Evolutionary conservation across 2,113 vertebrate genomes (phyloP).

Genomic region (Podarcis raffonei): DNA sequence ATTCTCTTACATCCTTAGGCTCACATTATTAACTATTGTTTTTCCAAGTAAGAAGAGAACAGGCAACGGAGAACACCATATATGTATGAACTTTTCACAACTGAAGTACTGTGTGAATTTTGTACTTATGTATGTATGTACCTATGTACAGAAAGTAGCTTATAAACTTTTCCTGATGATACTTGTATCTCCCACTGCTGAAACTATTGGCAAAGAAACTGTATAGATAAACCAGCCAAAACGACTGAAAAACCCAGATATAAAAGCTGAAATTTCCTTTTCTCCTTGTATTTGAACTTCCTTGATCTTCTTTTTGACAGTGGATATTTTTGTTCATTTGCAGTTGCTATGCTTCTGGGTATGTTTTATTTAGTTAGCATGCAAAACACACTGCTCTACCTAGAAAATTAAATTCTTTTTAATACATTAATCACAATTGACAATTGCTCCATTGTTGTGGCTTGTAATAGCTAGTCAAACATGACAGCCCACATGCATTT

Average conservation of each 20-base stretch:
- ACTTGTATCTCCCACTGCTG: not conserved
- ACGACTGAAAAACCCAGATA: not conserved
- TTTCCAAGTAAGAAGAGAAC: too few species aligned
- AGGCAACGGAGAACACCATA: too few species aligned
- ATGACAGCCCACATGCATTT: constrained; percentile 39
- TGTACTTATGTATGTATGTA: not conserved
- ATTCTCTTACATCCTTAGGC: too few species aligned
- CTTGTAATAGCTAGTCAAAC: constrained; percentile 32
- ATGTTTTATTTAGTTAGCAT: constrained; percentile 26
- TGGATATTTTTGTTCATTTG: not conserved
- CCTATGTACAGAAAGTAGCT: not conserved
- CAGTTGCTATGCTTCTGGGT: not conserved
- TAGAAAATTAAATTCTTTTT: constrained; percentile 5
- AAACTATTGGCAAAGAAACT: accelerated
- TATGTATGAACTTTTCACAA: not conserved
- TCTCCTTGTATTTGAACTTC: not conserved
- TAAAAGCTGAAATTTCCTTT: accelerated
- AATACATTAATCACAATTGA: constrained; percentile 28
- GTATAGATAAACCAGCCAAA: not conserved
- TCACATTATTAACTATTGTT: too few species aligned
- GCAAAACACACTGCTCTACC: constrained; percentile 13
- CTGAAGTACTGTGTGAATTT: not conserved
- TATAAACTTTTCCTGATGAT: not conserved
- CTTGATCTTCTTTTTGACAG: constrained; percentile 1
- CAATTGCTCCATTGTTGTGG: not conserved